Evolutionary conservation across 2,797 vertebrate species (phyloP).

Genomic region (Argyrosomus regius): DNA sequence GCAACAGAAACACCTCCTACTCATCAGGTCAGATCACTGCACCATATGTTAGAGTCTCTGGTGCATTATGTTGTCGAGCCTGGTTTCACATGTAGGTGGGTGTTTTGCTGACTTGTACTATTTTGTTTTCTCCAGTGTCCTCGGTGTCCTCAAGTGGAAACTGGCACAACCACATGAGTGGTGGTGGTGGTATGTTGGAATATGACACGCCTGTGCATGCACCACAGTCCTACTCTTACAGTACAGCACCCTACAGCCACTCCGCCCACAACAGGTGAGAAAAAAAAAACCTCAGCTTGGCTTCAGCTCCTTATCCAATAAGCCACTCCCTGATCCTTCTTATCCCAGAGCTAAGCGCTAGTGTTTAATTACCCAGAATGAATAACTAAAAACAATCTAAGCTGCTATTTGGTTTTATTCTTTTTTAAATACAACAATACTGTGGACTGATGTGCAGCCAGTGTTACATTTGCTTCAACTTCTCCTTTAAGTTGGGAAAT

Average conservation of each 20-base stretch:
- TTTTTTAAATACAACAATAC: slow-evolving; percentile 10
- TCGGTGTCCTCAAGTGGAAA: slow-evolving; percentile 86
- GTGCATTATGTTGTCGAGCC: background rate
- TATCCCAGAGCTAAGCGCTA: slow-evolving; percentile 63
- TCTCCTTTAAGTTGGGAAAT: slow-evolving; percentile 9
- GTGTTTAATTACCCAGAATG: slow-evolving; percentile 67
- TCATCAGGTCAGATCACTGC: slow-evolving; percentile 86
- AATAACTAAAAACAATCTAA: slow-evolving; percentile 47
- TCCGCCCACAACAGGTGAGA: slow-evolving; percentile 93
- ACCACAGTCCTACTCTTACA: slow-evolving; percentile 88
- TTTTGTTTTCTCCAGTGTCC: slow-evolving; percentile 80
- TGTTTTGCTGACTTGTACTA: slow-evolving; percentile 24
- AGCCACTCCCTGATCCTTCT: slow-evolving; percentile 75
- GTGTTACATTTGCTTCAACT: slow-evolving; percentile 23
- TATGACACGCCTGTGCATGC: slow-evolving; percentile 83
- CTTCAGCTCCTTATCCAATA: slow-evolving; percentile 71
- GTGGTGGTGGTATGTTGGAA: slow-evolving; percentile 83
- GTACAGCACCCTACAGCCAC: slow-evolving; percentile 85
- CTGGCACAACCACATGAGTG: slow-evolving; percentile 87
- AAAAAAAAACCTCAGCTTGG: slow-evolving; percentile 38
- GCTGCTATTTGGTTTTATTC: slow-evolving; percentile 44
- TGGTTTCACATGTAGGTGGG: background rate
- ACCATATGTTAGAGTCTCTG: background rate
- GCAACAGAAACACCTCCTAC: slow-evolving; percentile 86
- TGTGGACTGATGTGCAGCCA: slow-evolving; percentile 31